Evolutionary conservation across 1,140 invertebrate genomes (phyloP), one percentile per base, ranked within the genome.

Genomic region (Leptinotarsa defecta): DNA sequence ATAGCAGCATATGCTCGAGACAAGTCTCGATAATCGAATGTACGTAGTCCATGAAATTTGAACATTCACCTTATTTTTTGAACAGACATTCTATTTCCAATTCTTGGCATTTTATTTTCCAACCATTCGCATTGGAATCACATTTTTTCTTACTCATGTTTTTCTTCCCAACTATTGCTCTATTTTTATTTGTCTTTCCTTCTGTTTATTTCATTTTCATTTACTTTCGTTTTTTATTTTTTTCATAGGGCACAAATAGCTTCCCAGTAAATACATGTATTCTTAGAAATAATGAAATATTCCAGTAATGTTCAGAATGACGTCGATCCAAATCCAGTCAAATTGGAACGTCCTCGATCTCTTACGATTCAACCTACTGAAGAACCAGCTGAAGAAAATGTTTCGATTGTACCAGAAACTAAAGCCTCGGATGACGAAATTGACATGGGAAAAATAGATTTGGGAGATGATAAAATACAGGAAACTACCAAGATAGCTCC

Each of bases 301-400:
- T 84, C 77, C 81, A 85, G 84, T 82, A 82, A 83, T 71, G 70
- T 71, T 27, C 57, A 77, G 74, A 43, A 34, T 64, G 15, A 24
- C 65, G 48, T 49, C 24, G 71, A 78, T 20, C 63, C 61, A 34
- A 52, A 24, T 67, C 78, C 82, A 11, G 74, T 85, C 57, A 88
- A 87, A 82, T 74, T 86, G 52, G 87, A 89, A 82, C 87, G 88
- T 69, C 88, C 88, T 13, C 86, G 86, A 71, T 88, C 88, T 5
- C 78, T 89, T 27, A 87, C 86, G 48, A 83, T 89, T 74, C 86
- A 86, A 69, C 84, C 83, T 8, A 85, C 84, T 68, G 85, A 86
- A 20, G 84, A 80, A 74, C 24, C 43, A 84, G 48, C 83, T 81
- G 61, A 68, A 77, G 84, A 65, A 77, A 83, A 63, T 78, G 81